These are phyloP conservation scores for Erpobdella octoculata DNA, from an alignment of 2,888 invertebrate genomes.

Conservation along the genomic window DNA sequence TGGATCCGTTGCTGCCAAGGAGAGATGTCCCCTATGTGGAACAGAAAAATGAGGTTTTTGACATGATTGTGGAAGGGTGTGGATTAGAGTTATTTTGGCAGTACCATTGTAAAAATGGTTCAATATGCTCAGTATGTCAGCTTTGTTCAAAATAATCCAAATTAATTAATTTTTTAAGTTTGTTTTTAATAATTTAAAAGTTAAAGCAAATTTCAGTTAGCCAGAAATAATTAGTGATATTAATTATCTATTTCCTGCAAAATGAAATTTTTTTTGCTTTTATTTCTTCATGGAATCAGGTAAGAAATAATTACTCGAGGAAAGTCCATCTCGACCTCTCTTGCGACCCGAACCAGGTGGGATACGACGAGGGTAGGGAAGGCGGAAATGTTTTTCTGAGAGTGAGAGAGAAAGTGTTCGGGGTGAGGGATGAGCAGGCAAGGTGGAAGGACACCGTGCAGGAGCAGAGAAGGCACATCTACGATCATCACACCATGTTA, in stretches of 20 bases:
- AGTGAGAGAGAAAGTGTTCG: constrained; percentile 20
- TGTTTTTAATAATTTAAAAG: too few relatives aligned
- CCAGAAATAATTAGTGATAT: too few relatives aligned
- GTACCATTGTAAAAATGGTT: neutral
- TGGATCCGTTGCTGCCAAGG: constrained; percentile 80
- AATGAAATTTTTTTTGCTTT: too few relatives aligned
- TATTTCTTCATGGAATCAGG: too few relatives aligned
- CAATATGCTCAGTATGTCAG: too few relatives aligned
- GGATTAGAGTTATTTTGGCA: neutral
- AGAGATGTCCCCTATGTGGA: constrained; percentile 77
- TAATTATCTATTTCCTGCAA: too few relatives aligned
- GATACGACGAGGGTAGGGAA: neutral
- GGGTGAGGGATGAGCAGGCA: constrained; percentile 36
- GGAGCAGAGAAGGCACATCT: constrained; percentile 88
- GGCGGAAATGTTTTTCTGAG: constrained; percentile 18
- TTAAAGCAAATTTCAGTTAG: too few relatives aligned
- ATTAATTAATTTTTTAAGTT: too few relatives aligned
- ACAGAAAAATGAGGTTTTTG: constrained; percentile 76
- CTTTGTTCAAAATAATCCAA: too few relatives aligned
- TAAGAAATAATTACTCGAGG: neutral
- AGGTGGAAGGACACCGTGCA: constrained; percentile 72
- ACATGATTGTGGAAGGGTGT: neutral
- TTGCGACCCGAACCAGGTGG: neutral
- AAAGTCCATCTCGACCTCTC: neutral
- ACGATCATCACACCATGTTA: constrained; percentile 92